Percentiles rank a stretch among this genome's conserved stretches.
phyloP scores from a whole-genome alignment of 2,113 vertebrate genomes.

The Dissostichus mawsoni region DNA sequence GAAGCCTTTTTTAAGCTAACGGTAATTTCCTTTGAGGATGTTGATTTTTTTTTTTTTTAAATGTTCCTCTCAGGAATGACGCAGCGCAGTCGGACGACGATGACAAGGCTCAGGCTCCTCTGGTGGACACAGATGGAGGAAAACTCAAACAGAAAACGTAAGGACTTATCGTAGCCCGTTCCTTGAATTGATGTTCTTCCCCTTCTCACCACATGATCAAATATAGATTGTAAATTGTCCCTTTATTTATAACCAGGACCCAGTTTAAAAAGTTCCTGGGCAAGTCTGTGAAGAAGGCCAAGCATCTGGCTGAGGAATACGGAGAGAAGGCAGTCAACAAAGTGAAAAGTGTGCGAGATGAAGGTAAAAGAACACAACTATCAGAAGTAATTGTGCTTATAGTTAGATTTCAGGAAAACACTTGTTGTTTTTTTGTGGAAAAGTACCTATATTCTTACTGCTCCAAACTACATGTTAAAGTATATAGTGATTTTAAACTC shows the following conservation, averaged over 20 bases:
- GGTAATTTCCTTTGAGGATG: conserved; percentile 27
- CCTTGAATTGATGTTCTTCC: neutral
- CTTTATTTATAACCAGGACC: conserved; percentile 83
- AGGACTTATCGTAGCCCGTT: conserved; percentile 49
- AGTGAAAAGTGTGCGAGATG: conserved; percentile 97
- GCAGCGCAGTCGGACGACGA: conserved; percentile 97
- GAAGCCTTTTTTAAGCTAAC: neutral
- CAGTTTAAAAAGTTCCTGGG: conserved; percentile 97
- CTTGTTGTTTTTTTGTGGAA: neutral
- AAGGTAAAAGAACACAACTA: conserved; percentile 82
- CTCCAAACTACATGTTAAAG: neutral
- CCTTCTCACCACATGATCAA: neutral
- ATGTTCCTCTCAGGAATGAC: conserved; percentile 87
- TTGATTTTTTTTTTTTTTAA: neutral
- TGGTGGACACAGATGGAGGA: conserved; percentile 92
- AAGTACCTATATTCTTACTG: neutral
- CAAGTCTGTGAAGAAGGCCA: conserved; percentile 97
- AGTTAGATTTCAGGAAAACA: neutral
- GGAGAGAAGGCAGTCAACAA: conserved; percentile 98
- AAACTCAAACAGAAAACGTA: conserved; percentile 98
- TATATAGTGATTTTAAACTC: too few species aligned
- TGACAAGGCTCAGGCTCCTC: conserved; percentile 91
- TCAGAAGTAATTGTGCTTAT: neutral
- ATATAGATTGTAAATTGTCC: neutral
- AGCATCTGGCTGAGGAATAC: conserved; percentile 96